Evolutionary conservation across 2,113 vertebrate species (phyloP).

Genomic region (Aspiorhynchus laticeps): DNA sequence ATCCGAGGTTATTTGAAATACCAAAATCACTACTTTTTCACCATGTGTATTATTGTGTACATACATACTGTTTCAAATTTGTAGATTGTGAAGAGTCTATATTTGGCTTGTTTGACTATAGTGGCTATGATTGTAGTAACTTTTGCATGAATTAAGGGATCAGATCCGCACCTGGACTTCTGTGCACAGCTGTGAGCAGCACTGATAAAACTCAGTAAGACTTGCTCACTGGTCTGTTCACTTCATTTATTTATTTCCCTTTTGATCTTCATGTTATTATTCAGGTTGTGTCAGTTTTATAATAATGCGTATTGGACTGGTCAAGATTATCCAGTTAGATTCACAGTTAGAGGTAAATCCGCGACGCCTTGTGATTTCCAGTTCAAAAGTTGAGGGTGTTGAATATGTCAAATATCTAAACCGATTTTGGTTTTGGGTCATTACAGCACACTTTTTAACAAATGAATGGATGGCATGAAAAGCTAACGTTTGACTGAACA

Average conservation of each 20-base stretch:
- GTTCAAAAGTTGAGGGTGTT: not conserved
- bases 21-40: not conserved
- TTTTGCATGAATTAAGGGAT: conserved; percentile 31
- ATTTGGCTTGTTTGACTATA: conserved; percentile 18
- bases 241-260: not conserved
- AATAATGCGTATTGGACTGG: conserved; percentile 9
- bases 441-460: not conserved
- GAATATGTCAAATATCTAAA: not conserved
- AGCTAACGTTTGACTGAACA: not conserved
- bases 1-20: not conserved
- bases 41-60: not conserved
- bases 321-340: not conserved
- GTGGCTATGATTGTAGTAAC: not conserved
- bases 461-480: conserved; percentile 18
- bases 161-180: not conserved
- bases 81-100: conserved; percentile 18
- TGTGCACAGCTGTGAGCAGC: conserved; percentile 7
- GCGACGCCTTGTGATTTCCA: not conserved
- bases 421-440: not conserved
- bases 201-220: not conserved
- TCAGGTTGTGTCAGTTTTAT: conserved; percentile 19
- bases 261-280: conserved; percentile 34
- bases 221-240: conserved; percentile 32
- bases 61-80: not conserved
- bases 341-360: not conserved